phyloP scores from a whole-genome alignment of 2,797 vertebrate genomes.

The Cheirogaleus major region DNA sequence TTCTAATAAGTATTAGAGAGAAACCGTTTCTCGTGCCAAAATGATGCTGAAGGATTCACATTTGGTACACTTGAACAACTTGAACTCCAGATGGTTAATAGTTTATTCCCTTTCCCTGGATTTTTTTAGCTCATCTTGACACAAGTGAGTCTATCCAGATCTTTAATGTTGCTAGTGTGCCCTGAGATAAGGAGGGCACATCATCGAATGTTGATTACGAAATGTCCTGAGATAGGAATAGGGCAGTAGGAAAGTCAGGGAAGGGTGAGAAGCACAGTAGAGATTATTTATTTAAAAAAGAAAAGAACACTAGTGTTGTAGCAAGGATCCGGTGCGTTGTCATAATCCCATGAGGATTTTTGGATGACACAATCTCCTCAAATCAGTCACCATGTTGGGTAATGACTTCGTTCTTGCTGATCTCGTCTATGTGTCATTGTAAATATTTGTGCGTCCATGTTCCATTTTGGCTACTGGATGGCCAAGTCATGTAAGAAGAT shows the following conservation, averaged over 20 bases:
- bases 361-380: slow-evolving; percentile 46
- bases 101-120: slow-evolving; percentile 61
- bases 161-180: slow-evolving; percentile 57
- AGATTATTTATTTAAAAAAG: slow-evolving; percentile 82
- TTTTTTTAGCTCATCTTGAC: slow-evolving; percentile 65
- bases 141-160: slow-evolving; percentile 57
- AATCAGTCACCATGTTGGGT: slow-evolving; percentile 57
- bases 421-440: slow-evolving; percentile 73
- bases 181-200: not conserved
- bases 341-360: slow-evolving; percentile 67
- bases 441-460: slow-evolving; percentile 62
- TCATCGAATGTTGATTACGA: slow-evolving; percentile 34
- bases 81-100: slow-evolving; percentile 63
- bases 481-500: slow-evolving; percentile 61
- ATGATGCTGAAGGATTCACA: slow-evolving; percentile 60
- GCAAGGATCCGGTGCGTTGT: slow-evolving; percentile 61
- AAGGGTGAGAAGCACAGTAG: slow-evolving; percentile 83
- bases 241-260: slow-evolving; percentile 78
- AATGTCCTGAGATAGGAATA: slow-evolving; percentile 59
- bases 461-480: slow-evolving; percentile 75
- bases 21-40: slow-evolving; percentile 75
- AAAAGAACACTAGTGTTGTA: slow-evolving; percentile 64
- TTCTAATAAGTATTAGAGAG: slow-evolving; percentile 74
- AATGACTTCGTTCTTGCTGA: slow-evolving; percentile 68
- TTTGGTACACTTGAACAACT: slow-evolving; percentile 57